Evolutionary conservation across 2,797 vertebrate species (phyloP), one percentile per base, ranked within the genome.

Genomic region (Bucorvus abyssinicus): DNA sequence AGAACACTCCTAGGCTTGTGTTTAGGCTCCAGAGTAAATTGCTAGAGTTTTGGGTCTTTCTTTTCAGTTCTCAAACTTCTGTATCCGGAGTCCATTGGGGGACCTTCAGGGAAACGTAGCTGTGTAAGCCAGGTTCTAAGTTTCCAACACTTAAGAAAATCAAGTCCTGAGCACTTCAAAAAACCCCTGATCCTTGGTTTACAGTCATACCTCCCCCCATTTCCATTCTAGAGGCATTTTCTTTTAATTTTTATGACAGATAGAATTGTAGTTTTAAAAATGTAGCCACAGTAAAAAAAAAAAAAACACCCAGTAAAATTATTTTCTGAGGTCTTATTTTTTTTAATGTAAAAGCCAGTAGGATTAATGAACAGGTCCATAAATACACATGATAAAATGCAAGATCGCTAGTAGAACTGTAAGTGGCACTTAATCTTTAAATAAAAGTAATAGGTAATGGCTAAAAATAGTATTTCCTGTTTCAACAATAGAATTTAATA

Each of bases 401-500:
- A 60, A n/a, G 40, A 83, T 32, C 4, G 19, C 47, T 82, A 76
- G 30, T 27, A 78, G 50, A 84, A 59, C 40, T 81, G 8, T 40
- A 79, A 81, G 32, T 55, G 24, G 50, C 8, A 40, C 63, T 93
- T 93, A 81, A 69, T 91, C 65, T 59, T 57, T 73, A 67, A 86
- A 69, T 14, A 49, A 53, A 94, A 83, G 26, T 60, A 85, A 81
- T 80, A 87, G 38, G 14, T 94, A 67, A 73, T 49, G 36, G 32
- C 69, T 91, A 88, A 94, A 95, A 93, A 78, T 76, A 88, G 76
- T 49, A n/a, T 84, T 94, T 93, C 44, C 69, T 4, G 2, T 91
- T 83, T 76, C 50, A 77, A 36, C 68, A 53, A 34, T 30, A 56
- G 47, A 76, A 70, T 89, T 87, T 91, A 85, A 77, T 79, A 42